A percentile compares a stretch with the other conserved stretches of the same genome.
These are phyloP conservation scores for Dynastes tityus DNA, from an alignment of 2,888 invertebrate genomes.

Conservation along the genomic window DNA sequence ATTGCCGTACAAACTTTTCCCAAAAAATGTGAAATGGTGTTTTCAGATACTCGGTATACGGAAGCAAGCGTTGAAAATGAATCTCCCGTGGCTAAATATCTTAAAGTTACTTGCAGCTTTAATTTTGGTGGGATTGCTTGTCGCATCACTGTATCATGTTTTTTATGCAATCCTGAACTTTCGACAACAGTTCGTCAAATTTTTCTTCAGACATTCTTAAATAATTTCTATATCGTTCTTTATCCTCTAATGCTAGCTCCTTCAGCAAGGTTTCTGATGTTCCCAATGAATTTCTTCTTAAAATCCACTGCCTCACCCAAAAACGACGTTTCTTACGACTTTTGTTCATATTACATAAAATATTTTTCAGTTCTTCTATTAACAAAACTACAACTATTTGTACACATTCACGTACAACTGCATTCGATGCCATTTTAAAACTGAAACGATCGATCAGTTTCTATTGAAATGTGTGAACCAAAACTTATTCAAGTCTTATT, in stretches of 20 bases:
- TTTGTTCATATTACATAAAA: not conserved
- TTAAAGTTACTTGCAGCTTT: constrained; percentile 57
- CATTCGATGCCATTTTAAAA: no score
- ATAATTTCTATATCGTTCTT: not conserved
- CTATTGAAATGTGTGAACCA: no score
- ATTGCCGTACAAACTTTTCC: constrained; percentile 41
- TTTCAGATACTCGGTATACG: constrained; percentile 54
- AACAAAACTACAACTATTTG: no score
- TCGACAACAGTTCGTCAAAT: not conserved
- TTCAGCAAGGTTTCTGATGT: no score
- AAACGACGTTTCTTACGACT: not conserved
- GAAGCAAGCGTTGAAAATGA: constrained; percentile 48
- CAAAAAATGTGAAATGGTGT: constrained; percentile 56
- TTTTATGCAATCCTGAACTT: constrained; percentile 51
- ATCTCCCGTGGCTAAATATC: constrained; percentile 54
- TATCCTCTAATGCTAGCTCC: not conserved
- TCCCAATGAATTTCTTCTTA: not conserved
- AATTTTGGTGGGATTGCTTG: constrained; percentile 55
- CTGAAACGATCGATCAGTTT: no score
- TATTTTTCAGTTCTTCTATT: not conserved
- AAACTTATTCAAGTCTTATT: no score
- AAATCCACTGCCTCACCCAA: not conserved
- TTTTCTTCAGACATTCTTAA: not conserved
- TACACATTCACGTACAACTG: no score
- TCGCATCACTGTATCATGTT: constrained; percentile 54